These are phyloP conservation scores for Rhadina sibilatrix DNA, from an alignment of 2,113 vertebrate species.

Conservation along the genomic window DNA sequence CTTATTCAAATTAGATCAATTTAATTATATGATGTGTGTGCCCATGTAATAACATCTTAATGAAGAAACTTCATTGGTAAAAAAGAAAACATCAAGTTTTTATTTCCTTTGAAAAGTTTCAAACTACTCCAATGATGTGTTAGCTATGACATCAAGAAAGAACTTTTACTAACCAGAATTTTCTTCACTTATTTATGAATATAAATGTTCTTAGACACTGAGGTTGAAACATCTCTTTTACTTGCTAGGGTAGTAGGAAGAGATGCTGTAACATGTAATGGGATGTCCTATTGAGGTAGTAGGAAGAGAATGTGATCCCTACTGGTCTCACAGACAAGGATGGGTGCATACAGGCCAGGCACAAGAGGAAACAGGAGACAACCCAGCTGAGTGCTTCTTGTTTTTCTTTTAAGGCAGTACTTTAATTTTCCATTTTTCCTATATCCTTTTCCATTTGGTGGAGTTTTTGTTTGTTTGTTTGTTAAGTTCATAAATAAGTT, in stretches of 20 bases:
- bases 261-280: not conserved
- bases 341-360: not conserved
- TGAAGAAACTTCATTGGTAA: not conserved
- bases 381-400: rapidly evolving
- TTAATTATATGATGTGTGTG: not conserved
- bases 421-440: not conserved
- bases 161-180: not conserved
- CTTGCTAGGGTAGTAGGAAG: not conserved
- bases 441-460: not conserved
- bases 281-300: rapidly evolving
- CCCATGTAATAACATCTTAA: not conserved
- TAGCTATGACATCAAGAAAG: not conserved
- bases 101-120: not conserved
- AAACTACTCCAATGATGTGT: not conserved
- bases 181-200: not conserved
- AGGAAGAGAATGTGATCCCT: not conserved
- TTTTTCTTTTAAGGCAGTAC: not conserved
- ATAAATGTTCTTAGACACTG: not conserved
- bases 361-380: not conserved
- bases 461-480: too few relatives aligned
- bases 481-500: not conserved
- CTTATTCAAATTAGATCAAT: not conserved
- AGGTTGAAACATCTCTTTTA: not conserved
- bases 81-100: not conserved
- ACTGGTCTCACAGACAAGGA: not conserved